Percentiles rank a stretch among this genome's conserved stretches.
These are phyloP conservation scores for Epizoanthus stellaris DNA, from an alignment of 92 coral and sea anemone genomes.

Conservation along the genomic window DNA sequence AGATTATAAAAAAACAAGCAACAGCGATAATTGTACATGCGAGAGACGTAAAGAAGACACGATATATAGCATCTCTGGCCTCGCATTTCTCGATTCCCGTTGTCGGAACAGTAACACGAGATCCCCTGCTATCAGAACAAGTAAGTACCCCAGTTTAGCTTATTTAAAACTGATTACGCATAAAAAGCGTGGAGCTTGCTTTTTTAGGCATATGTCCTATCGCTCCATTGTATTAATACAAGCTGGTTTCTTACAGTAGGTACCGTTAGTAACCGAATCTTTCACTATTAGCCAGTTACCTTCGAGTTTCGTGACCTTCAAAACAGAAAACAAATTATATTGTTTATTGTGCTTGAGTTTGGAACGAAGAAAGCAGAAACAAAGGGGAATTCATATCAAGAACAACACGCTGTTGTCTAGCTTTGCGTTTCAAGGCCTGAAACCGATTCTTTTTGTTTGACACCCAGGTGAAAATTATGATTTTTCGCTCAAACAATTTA, in stretches of 20 bases:
- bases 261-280: neutral
- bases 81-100: constrained; percentile 75
- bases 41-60: constrained; percentile 39
- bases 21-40: constrained; percentile 74
- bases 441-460: neutral
- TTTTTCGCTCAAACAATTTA: no score
- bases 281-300: no score
- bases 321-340: neutral
- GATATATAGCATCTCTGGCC: constrained; percentile 69
- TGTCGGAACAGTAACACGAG: constrained; percentile 56
- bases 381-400: neutral
- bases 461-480: no score
- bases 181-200: neutral
- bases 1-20: constrained; percentile 54
- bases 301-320: no score
- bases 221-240: no score
- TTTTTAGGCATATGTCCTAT: no score
- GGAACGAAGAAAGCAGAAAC: neutral
- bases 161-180: neutral
- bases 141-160: constrained; percentile 43
- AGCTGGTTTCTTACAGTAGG: neutral
- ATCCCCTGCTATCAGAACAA: constrained; percentile 70
- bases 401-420: neutral
- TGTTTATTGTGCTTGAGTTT: neutral
- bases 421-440: neutral